Evolutionary conservation across 2,888 invertebrate genomes (phyloP).

Genomic region (Ophonus ardosiacus): DNA sequence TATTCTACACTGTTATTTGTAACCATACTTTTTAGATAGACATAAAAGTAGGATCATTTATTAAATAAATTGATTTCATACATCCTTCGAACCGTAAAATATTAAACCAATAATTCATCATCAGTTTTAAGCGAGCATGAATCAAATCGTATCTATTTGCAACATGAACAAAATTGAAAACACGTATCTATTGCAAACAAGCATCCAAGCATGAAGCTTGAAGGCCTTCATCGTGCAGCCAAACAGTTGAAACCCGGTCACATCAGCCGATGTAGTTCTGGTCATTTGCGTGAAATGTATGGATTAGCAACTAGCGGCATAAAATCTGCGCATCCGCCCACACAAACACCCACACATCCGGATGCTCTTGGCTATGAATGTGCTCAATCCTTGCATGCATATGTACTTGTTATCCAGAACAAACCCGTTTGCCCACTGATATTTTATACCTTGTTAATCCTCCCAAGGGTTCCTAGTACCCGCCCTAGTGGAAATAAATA

Average conservation of each 20-base stretch:
- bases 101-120: conserved; percentile 3
- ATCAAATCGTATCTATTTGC: background rate
- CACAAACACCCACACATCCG: background rate
- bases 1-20: background rate
- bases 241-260: conserved; percentile 25
- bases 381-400: conserved; percentile 41
- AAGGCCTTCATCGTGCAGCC: background rate
- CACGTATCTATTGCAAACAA: conserved; percentile 23
- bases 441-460: conserved; percentile 53
- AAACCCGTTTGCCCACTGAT: background rate
- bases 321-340: conserved; percentile 40
- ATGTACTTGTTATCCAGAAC: conserved; percentile 43
- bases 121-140: background rate
- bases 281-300: conserved; percentile 55
- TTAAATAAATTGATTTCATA: background rate
- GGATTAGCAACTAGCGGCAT: conserved; percentile 44
- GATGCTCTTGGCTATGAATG: background rate
- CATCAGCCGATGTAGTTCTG: conserved; percentile 39
- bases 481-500: background rate
- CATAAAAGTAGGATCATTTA: background rate
- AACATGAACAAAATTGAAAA: background rate
- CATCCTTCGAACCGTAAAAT: background rate
- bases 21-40: background rate
- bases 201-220: conserved; percentile 15
- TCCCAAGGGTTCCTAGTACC: conserved; percentile 4